Evolutionary conservation across 2,113 vertebrate genomes (phyloP).

Genomic region (Thinocorus orbignyianus): DNA sequence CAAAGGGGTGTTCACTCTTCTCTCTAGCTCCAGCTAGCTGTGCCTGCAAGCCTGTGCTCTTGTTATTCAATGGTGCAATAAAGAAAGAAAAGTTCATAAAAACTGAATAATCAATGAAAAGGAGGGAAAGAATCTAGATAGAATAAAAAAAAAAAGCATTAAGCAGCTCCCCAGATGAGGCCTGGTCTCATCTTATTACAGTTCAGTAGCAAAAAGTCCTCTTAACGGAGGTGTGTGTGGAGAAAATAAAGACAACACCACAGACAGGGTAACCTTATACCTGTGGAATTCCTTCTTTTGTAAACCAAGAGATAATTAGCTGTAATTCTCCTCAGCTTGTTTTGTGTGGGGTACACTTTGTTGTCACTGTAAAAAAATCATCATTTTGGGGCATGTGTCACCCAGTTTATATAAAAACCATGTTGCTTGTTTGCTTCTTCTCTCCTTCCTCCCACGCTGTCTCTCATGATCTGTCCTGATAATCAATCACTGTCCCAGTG

Average conservation of each 20-base stretch:
- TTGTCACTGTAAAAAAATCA: not conserved
- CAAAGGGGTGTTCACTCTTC: not conserved
- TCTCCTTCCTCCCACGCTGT: not conserved
- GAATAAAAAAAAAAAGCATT: not conserved
- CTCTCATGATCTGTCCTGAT: not conserved
- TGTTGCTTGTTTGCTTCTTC: not conserved
- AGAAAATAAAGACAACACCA: not conserved
- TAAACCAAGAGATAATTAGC: not conserved
- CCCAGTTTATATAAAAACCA: not conserved
- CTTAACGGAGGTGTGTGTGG: not conserved
- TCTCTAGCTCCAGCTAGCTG: not conserved
- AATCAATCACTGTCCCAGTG: not conserved
- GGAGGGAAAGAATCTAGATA: not conserved
- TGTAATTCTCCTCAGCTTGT: not conserved
- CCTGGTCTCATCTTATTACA: not conserved
- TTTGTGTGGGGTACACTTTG: not conserved
- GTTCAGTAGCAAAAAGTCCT: not conserved
- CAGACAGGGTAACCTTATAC: not conserved
- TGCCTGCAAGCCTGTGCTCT: not conserved
- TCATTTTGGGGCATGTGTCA: rapidly evolving
- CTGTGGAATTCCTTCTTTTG: not conserved
- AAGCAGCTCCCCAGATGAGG: not conserved
- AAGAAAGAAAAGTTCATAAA: not conserved
- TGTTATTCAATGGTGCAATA: no score
- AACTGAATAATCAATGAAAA: not conserved